Evolutionary conservation across 2,113 vertebrate genomes (phyloP).

Genomic region (Psilopogon haemacephalus): DNA sequence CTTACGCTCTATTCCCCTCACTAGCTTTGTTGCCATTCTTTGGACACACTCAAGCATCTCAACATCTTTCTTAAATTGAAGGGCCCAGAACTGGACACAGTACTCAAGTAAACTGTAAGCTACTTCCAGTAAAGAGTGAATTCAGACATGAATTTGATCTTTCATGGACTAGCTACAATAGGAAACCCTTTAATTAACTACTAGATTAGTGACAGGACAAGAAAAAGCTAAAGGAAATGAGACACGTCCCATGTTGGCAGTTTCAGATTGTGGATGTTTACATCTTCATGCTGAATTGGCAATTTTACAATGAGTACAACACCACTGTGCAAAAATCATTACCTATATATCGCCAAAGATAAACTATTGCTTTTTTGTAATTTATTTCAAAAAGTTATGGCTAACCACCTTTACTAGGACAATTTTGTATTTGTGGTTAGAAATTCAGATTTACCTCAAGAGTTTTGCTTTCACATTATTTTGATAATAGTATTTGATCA

Average conservation of each 20-base stretch:
- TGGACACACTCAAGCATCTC: too few species aligned
- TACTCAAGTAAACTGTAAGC: too few species aligned
- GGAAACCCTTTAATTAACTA: background rate
- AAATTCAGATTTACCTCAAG: background rate
- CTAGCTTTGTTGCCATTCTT: too few species aligned
- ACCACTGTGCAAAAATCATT: background rate
- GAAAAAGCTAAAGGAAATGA: background rate
- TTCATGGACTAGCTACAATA: background rate
- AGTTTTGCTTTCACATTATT: background rate
- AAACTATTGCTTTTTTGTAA: background rate
- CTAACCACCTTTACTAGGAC: background rate
- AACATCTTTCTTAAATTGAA: too few species aligned
- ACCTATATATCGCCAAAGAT: background rate
- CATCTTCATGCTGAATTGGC: background rate
- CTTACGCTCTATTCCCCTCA: too few species aligned
- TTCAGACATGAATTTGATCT: background rate
- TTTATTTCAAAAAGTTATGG: background rate
- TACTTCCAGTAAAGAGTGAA: background rate
- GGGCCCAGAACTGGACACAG: too few species aligned
- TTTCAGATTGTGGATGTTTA: background rate
- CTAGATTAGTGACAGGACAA: background rate
- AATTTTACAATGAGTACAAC: background rate
- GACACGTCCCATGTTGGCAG: background rate
- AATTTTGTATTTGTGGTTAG: background rate
- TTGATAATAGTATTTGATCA: background rate